Evolutionary conservation across 2,888 invertebrate genomes (phyloP), one percentile per base, ranked within the genome.

Genomic region (Apotomis capreana): DNA sequence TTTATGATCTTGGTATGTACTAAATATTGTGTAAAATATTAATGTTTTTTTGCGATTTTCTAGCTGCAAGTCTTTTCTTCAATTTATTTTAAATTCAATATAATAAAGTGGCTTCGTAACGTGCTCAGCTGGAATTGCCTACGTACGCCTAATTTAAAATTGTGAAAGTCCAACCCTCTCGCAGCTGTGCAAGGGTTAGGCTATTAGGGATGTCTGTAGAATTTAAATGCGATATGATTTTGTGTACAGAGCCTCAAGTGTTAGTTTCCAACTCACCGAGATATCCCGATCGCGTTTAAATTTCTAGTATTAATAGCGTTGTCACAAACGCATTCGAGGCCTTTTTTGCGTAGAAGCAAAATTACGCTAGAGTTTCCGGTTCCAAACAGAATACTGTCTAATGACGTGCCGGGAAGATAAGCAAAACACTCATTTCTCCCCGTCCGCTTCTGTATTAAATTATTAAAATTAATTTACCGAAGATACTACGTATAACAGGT

Each of bases 401-500:
- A 83, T 83, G 81, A 83, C 75, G 77, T 77, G 77, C 68, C 74
- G 68, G 77, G 68, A 59, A 70, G 77, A 76, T 76, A 78, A 76
- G 70, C 75, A 81, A 81, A 78, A 78, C 70, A 74, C 71, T 77
- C 75, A 76, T 74, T 77, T 76, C 77, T 76, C 74, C 74, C 74
- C 75, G 70, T 70, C 61, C 74, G 70, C 73, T 74, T 46, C 77
- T 76, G 75, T 68, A 74, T 73, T 82, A 80, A 81, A 82, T 79
- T 83, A 83, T 82, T 83, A 82, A 82, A 79, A 79, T 82, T 81
- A 80, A 81, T 82, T 81, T 82, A 73, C 74, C 75, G 70, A 69
- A 68, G 68, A 75, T 72, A 59, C 69, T 69, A 73, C 55, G 58
- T 62, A 57, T 63, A 46, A 51, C 40, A 57, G 46, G 46, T 49